phyloP scores from a whole-genome alignment of 1,140 invertebrate species.

The Sarcophaga peregrina region DNA sequence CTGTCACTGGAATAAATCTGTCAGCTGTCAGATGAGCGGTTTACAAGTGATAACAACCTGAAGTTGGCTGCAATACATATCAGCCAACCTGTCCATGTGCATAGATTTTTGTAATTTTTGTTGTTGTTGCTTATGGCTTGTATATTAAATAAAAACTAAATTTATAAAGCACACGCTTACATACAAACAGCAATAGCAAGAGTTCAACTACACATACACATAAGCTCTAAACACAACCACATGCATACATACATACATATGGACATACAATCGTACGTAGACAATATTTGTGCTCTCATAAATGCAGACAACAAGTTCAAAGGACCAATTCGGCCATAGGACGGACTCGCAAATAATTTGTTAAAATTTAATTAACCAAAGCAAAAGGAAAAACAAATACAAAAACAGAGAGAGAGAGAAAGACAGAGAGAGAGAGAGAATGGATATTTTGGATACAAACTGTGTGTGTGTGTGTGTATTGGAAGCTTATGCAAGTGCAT shows the following conservation, averaged over 20 bases:
- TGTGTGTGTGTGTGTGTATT: too few relatives aligned
- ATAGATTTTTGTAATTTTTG: neutral
- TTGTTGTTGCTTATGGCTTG: neutral
- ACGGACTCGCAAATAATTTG: conserved; percentile 42
- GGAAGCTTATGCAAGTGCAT: too few relatives aligned
- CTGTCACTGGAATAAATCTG: too few relatives aligned
- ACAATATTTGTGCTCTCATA: too few relatives aligned
- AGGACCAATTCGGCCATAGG: neutral
- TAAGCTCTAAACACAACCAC: too few relatives aligned
- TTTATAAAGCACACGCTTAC: neutral
- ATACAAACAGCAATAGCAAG: neutral
- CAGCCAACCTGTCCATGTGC: too few relatives aligned
- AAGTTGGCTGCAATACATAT: too few relatives aligned
- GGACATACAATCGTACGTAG: neutral
- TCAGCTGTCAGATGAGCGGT: neutral
- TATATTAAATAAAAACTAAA: conserved; percentile 23
- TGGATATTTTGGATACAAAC: neutral
- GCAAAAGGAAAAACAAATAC: neutral
- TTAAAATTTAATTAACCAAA: conserved; percentile 46
- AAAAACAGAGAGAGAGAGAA: neutral
- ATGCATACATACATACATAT: neutral
- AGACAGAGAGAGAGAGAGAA: neutral
- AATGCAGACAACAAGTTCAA: too few relatives aligned
- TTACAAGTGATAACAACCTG: neutral
- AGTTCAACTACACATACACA: too few relatives aligned